These are phyloP conservation scores for Chaetodon auriga DNA, from an alignment of 2,113 vertebrate genomes.

Conservation along the genomic window DNA sequence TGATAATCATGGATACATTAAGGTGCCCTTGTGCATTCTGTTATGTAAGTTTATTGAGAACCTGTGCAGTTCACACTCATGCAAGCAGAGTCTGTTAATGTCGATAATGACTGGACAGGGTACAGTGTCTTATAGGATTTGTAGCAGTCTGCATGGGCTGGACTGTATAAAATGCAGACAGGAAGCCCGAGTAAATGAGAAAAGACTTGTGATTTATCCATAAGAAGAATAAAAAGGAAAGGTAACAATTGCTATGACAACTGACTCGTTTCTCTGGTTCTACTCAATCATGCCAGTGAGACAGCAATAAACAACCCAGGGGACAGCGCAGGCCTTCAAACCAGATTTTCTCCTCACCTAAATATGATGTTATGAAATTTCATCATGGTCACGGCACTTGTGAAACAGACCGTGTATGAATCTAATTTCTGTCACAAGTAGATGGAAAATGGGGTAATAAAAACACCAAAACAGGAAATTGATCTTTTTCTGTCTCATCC, in stretches of 20 bases:
- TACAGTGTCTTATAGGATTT: conserved; percentile 29
- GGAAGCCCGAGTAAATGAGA: conserved; percentile 10
- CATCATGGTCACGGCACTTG: background rate
- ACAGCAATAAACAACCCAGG: conserved; percentile 32
- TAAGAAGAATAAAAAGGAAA: conserved; percentile 28
- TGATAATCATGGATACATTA: conserved; percentile 46
- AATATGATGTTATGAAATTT: conserved; percentile 36
- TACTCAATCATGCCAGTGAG: conserved; percentile 41
- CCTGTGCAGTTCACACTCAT: conserved; percentile 29
- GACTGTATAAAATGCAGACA: conserved; percentile 21
- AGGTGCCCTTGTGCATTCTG: conserved; percentile 59
- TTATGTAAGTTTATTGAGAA: conserved; percentile 54
- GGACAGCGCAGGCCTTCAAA: conserved; percentile 23
- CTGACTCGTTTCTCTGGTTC: conserved; percentile 36
- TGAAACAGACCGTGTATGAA: conserved; percentile 2
- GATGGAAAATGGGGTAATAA: conserved; percentile 34
- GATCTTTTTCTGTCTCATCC: conserved; percentile 10
- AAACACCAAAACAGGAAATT: conserved; percentile 37
- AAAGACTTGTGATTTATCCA: conserved; percentile 15
- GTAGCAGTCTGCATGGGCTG: background rate
- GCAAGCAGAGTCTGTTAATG: conserved; percentile 26
- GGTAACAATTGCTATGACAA: conserved; percentile 19
- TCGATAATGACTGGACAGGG: conserved; percentile 44
- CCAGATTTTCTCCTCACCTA: conserved; percentile 1
- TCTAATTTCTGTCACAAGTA: conserved; percentile 18